Percentiles rank a stretch among this genome's conserved stretches.
phyloP scores from a whole-genome alignment of 2,888 invertebrate genomes.

The Drosophila colorata region DNA sequence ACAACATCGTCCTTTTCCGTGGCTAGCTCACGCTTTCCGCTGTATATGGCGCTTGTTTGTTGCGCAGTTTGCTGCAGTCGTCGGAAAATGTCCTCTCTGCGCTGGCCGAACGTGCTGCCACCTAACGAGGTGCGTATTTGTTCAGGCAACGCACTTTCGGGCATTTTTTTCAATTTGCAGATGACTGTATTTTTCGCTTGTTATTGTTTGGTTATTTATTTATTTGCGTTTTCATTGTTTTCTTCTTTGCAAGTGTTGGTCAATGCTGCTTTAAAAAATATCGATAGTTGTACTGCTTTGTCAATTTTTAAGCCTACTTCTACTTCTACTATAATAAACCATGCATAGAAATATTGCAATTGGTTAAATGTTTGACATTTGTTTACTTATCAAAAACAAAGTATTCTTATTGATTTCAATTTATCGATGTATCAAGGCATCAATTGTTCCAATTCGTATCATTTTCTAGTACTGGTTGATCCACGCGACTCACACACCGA shows the following conservation, averaged over 20 bases:
- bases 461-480: constrained; percentile 31
- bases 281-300: constrained; percentile 13
- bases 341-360: not conserved
- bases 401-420: not conserved
- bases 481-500: constrained; percentile 42
- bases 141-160: constrained; percentile 52
- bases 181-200: constrained; percentile 19
- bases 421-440: not conserved
- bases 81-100: constrained; percentile 80
- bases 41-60: constrained; percentile 92
- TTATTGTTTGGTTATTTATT: constrained; percentile 41
- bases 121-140: constrained; percentile 53
- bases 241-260: constrained; percentile 29
- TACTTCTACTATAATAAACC: not conserved
- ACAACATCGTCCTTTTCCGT: constrained; percentile 91
- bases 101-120: constrained; percentile 74
- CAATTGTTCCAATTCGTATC: not conserved
- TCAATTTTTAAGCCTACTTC: not conserved
- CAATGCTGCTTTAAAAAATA: constrained; percentile 3
- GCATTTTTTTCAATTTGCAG: constrained; percentile 43
- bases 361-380: not conserved
- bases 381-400: not conserved
- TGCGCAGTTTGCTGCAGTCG: constrained; percentile 79
- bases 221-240: constrained; percentile 44
- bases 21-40: constrained; percentile 94